These are phyloP conservation scores for Drosophila subpulchrella DNA, from an alignment of 1,140 invertebrate species.

Conservation along the genomic window DNA sequence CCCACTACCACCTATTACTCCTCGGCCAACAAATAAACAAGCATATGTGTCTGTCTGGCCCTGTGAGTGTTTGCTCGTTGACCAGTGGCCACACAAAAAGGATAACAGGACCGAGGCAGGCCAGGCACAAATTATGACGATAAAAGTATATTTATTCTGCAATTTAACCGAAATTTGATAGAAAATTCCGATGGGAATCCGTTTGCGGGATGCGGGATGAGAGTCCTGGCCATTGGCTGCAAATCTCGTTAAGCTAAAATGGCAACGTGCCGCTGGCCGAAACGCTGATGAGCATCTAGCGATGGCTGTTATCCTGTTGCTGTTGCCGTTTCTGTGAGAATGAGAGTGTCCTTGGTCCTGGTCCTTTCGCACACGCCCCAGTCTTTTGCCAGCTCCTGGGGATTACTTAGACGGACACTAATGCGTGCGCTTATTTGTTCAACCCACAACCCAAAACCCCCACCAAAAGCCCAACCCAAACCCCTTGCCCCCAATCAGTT, in stretches of 20 bases:
- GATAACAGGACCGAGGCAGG: slow-evolving; percentile 59
- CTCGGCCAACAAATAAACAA: slow-evolving; percentile 23
- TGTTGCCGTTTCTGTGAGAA: not conserved
- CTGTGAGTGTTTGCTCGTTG: slow-evolving; percentile 25
- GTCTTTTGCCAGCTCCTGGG: slow-evolving; percentile 55
- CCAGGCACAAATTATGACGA: slow-evolving; percentile 72
- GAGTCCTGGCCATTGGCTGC: slow-evolving; percentile 56
- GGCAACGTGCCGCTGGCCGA: slow-evolving; percentile 73
- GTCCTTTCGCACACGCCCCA: slow-evolving; percentile 64
- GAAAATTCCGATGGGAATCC: slow-evolving; percentile 68
- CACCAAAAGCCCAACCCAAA: not conserved
- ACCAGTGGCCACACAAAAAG: slow-evolving; percentile 42
- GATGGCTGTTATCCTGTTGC: slow-evolving; percentile 23
- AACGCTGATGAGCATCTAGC: slow-evolving; percentile 70
- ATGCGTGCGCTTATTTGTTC: slow-evolving; percentile 80
- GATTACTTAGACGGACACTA: slow-evolving; percentile 79
- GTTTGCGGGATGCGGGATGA: slow-evolving; percentile 10
- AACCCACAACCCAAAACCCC: slow-evolving; percentile 6
- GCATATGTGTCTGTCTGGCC: slow-evolving; percentile 22
- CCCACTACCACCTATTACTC: too few relatives aligned
- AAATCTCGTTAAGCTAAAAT: slow-evolving; percentile 82
- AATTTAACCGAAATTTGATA: slow-evolving; percentile 82
- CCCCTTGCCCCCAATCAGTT: slow-evolving; percentile 25
- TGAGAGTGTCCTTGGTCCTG: slow-evolving; percentile 37
- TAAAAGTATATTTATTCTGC: slow-evolving; percentile 80